These are phyloP conservation scores for Ormyrus thymus DNA, from an alignment of 2,888 invertebrate species.

Conservation along the genomic window DNA sequence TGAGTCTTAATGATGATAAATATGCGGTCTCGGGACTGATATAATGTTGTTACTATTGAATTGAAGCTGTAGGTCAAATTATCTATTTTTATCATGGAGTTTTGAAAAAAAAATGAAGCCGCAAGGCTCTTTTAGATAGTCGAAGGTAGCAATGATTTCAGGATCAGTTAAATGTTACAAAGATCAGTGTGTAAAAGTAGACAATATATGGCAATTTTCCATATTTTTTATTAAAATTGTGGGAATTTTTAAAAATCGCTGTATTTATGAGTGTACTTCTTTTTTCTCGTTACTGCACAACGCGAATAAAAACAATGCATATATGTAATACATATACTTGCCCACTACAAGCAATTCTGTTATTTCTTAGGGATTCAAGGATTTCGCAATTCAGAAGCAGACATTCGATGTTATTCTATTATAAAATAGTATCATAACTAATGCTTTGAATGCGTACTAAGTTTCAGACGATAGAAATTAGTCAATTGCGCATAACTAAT, in stretches of 20 bases:
- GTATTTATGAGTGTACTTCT: conserved; percentile 39
- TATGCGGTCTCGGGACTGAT: conserved; percentile 5
- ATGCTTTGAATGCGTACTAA: too few relatives aligned
- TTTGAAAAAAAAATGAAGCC: conserved; percentile 25
- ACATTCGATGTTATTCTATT: conserved; percentile 4
- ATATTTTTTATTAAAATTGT: neutral
- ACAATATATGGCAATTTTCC: neutral
- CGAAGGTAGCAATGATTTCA: neutral
- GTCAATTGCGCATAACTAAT: too few relatives aligned
- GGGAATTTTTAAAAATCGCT: conserved; percentile 19
- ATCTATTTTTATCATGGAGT: conserved; percentile 46
- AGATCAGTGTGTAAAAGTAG: neutral
- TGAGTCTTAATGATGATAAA: conserved; percentile 18
- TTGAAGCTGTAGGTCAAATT: conserved; percentile 6
- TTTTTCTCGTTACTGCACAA: conserved; percentile 33
- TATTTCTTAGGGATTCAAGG: neutral
- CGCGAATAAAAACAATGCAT: neutral
- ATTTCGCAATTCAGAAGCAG: neutral
- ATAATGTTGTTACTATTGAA: conserved; percentile 36
- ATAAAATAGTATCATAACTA: neutral
- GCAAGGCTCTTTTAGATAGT: conserved; percentile 13
- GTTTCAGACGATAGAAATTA: too few relatives aligned
- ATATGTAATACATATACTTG: neutral
- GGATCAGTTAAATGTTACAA: neutral
- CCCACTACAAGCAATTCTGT: conserved; percentile 25